A percentile compares a stretch with the other conserved stretches of the same genome.
Evolutionary conservation across 2,797 vertebrate genomes (phyloP).

Genomic region (Sylvilagus floridanus): DNA sequence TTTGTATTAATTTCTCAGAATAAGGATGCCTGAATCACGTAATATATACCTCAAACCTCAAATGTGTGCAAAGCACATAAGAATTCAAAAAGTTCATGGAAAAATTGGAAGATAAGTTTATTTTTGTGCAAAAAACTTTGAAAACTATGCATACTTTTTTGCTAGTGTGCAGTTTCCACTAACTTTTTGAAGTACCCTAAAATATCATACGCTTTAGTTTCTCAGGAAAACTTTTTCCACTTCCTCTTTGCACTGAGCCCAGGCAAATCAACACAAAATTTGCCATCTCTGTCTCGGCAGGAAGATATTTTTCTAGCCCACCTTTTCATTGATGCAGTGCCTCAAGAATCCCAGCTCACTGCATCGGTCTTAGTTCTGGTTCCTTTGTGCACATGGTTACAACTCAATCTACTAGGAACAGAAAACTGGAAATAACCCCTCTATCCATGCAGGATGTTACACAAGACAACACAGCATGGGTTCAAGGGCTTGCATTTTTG

Average conservation of each 20-base stretch:
- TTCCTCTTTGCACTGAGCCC: constrained; percentile 40
- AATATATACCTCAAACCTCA: constrained; percentile 38
- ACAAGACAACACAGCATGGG: neutral
- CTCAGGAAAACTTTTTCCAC: constrained; percentile 7
- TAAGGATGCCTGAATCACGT: neutral
- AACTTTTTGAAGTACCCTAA: neutral
- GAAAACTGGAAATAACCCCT: constrained; percentile 61
- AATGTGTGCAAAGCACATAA: neutral
- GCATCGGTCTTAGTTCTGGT: constrained; percentile 33
- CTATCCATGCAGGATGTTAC: neutral
- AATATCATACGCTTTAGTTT: neutral
- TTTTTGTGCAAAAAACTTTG: too few species aligned
- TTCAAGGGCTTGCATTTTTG: constrained; percentile 38
- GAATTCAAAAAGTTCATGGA: too few species aligned
- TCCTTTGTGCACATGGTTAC: constrained; percentile 42
- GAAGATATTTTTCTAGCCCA: neutral
- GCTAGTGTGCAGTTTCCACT: too few species aligned
- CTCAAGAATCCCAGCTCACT: neutral
- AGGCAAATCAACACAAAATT: constrained; percentile 61
- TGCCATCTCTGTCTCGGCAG: neutral
- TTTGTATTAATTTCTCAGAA: constrained; percentile 51
- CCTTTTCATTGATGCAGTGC: neutral
- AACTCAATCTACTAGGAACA: constrained; percentile 14
- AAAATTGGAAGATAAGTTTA: too few species aligned
- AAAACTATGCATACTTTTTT: too few species aligned